Percentiles rank a stretch among this genome's conserved stretches.
Evolutionary conservation across 2,888 invertebrate genomes (phyloP).

Genomic region (Drosophila flavopinicola): DNA sequence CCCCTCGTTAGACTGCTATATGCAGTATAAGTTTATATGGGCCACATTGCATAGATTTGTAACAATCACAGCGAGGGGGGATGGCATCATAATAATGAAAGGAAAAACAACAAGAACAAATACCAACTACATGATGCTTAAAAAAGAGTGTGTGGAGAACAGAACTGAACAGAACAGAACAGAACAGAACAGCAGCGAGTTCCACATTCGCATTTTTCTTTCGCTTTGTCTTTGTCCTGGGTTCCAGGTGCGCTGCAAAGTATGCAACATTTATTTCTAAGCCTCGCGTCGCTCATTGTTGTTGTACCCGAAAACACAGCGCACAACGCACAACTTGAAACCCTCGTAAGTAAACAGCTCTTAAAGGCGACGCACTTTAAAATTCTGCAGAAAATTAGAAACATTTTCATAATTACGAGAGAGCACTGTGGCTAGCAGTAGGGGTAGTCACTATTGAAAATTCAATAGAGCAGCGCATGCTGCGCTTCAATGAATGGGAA

Average conservation of each 20-base stretch:
- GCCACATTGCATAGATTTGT: constrained; percentile 39
- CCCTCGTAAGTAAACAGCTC: constrained; percentile 1
- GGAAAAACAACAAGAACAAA: constrained; percentile 8
- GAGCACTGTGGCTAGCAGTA: background rate
- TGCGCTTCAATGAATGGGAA: constrained; percentile 64
- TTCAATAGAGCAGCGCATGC: constrained; percentile 58
- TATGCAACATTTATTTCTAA: constrained; percentile 60
- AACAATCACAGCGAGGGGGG: constrained; percentile 15
- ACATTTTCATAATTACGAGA: constrained; percentile 60
- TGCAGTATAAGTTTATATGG: constrained; percentile 12
- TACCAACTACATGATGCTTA: constrained; percentile 26
- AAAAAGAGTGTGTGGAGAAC: constrained; percentile 2
- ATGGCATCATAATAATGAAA: constrained; percentile 14
- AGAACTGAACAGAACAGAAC: no score
- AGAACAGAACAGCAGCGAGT: constrained; percentile 6
- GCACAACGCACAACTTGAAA: no score
- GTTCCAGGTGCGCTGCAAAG: constrained; percentile 47
- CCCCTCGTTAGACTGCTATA: background rate
- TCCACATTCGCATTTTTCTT: constrained; percentile 45
- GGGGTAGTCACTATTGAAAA: constrained; percentile 28
- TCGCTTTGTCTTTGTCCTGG: constrained; percentile 37
- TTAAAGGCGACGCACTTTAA: constrained; percentile 49
- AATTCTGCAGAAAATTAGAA: constrained; percentile 43
- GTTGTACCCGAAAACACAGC: constrained; percentile 25
- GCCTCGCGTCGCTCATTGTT: constrained; percentile 39